Percentiles rank a stretch among this genome's conserved stretches.
Conservation (phyloP, 2,797 vertebrate species). For the Tolypeutes matacus region DNA sequence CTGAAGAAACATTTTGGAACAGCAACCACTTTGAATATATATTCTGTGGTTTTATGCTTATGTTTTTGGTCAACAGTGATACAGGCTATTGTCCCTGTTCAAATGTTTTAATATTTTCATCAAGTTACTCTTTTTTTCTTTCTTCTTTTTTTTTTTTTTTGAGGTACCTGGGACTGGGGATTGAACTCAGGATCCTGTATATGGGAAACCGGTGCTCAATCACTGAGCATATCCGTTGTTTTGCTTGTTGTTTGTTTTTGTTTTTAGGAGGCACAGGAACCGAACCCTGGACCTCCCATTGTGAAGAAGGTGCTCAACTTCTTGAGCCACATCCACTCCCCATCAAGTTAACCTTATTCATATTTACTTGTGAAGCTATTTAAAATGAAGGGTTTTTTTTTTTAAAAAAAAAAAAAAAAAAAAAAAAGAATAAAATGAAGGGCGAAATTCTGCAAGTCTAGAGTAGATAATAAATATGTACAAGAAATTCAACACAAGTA, state of each 20-base stretch:
- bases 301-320: too few species aligned
- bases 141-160: too few species aligned
- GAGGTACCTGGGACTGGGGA: too few species aligned
- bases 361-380: conserved; percentile 69
- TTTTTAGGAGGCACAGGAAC: too few species aligned
- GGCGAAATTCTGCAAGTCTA: conserved; percentile 58
- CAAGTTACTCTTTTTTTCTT: conserved; percentile 41
- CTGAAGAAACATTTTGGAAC: not conserved
- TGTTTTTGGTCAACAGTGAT: not conserved
- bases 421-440: conserved; percentile 46
- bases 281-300: too few species aligned
- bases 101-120: conserved; percentile 61
- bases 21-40: not conserved
- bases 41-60: not conserved
- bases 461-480: conserved; percentile 65
- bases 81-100: not conserved
- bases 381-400: conserved; percentile 50
- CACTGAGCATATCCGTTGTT: too few species aligned
- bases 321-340: too few species aligned
- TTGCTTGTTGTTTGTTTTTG: too few species aligned
- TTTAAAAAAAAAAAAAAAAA: too few species aligned
- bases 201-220: too few species aligned
- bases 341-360: conserved; percentile 61
- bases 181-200: too few species aligned
- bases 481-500: conserved; percentile 63